These are phyloP conservation scores for Fundulus diaphanus DNA, from an alignment of 2,797 vertebrate species.

Conservation along the genomic window DNA sequence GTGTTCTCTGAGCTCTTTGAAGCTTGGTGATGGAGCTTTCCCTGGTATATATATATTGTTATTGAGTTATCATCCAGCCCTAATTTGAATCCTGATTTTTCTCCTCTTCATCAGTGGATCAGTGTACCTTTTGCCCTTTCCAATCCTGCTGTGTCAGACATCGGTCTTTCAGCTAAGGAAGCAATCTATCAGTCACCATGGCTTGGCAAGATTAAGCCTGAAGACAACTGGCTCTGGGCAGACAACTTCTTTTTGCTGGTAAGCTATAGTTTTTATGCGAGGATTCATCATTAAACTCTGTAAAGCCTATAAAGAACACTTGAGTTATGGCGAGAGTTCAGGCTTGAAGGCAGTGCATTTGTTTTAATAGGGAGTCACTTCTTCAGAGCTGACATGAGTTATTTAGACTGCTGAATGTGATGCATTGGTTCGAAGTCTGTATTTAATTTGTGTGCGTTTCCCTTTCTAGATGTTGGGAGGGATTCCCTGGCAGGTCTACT, in stretches of 20 bases:
- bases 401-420: slow-evolving; percentile 20
- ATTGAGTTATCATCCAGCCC: no score
- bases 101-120: slow-evolving; percentile 87
- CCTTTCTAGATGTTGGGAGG: slow-evolving; percentile 92
- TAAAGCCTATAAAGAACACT: background rate
- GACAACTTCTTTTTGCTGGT: slow-evolving; percentile 96
- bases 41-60: no score
- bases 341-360: background rate
- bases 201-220: slow-evolving; percentile 87
- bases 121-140: slow-evolving; percentile 94
- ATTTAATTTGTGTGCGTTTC: slow-evolving; percentile 66
- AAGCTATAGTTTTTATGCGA: slow-evolving; percentile 48
- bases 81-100: background rate
- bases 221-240: slow-evolving; percentile 89
- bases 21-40: no score
- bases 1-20: no score
- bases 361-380: background rate
- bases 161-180: slow-evolving; percentile 87
- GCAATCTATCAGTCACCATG: slow-evolving; percentile 89
- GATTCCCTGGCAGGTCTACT: slow-evolving; percentile 99
- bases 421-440: slow-evolving; percentile 48
- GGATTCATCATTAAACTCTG: slow-evolving; percentile 4
- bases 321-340: background rate
- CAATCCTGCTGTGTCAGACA: slow-evolving; percentile 92
- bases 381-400: background rate